These are phyloP conservation scores for Pelagia noctiluca DNA, from an alignment of 30 jellyfish, hydroid and myxozoan species.

Conservation along the genomic window DNA sequence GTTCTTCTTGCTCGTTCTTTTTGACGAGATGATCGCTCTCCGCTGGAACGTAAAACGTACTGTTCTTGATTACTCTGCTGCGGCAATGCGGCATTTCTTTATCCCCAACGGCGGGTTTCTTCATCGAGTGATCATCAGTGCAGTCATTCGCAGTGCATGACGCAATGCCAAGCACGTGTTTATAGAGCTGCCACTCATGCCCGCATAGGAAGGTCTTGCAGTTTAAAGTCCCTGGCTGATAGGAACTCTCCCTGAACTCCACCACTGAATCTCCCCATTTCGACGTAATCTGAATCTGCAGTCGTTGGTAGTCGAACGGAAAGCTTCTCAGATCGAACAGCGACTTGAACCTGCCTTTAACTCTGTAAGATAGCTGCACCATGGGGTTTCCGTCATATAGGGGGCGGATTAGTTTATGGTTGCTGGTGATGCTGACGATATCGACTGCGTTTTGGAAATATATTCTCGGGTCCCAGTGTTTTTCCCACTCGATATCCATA, in stretches of 20 bases:
- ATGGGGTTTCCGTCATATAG: conserved; percentile 56
- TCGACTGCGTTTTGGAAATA: conserved; percentile 87
- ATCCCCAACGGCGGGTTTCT: not conserved
- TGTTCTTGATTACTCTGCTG: not conserved
- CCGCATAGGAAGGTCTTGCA: conserved; percentile 56
- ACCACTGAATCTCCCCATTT: conserved; percentile 79
- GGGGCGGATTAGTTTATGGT: conserved; percentile 35
- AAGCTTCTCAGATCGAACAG: conserved; percentile 74
- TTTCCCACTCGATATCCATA: conserved; percentile 64
- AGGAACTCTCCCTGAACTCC: conserved; percentile 55
- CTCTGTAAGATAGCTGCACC: conserved; percentile 84
- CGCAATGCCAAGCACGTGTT: conserved; percentile 51
- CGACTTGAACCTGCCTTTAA: conserved; percentile 77
- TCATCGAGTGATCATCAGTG: conserved; percentile 44
- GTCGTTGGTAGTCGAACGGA: conserved; percentile 82
- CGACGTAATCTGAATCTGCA: conserved; percentile 74
- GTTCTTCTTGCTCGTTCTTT: conserved; percentile 14
- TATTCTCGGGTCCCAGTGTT: conserved; percentile 83
- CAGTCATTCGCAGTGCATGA: conserved; percentile 68
- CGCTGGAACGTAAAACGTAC: conserved; percentile 1
- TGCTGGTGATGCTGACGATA: conserved; percentile 45
- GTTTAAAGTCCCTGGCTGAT: conserved; percentile 40
- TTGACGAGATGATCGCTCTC: conserved; percentile 7
- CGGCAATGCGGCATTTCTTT: conserved; percentile 44
- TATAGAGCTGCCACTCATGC: conserved; percentile 81